A percentile compares a stretch with the other conserved stretches of the same genome.
phyloP scores from a whole-genome alignment of 2,888 invertebrate species.

The Drosophila cyrtoloma region DNA sequence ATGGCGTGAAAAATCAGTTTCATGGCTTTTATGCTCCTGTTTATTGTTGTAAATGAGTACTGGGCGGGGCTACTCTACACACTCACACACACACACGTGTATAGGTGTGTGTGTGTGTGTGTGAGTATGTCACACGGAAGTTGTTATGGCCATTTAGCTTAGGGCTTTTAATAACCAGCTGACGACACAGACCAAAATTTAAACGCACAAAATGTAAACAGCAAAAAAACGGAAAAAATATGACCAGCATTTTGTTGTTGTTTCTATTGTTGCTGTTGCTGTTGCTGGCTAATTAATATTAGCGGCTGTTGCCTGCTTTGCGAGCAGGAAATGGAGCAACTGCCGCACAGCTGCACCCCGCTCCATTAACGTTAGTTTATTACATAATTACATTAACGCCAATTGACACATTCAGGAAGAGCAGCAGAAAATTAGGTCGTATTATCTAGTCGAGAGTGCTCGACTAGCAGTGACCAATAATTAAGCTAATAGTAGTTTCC shows the following conservation, averaged over 20 bases:
- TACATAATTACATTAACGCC: conserved; percentile 75
- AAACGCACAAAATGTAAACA: conserved; percentile 50
- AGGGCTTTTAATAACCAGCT: conserved; percentile 53
- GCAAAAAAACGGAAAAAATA: conserved; percentile 11
- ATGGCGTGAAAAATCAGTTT: conserved; percentile 82
- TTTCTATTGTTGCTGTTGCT: conserved; percentile 2
- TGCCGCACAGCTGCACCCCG: conserved; percentile 40
- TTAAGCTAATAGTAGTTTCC: neutral
- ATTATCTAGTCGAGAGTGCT: neutral
- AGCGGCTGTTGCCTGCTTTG: conserved; percentile 62
- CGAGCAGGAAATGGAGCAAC: conserved; percentile 47
- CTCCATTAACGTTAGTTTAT: conserved; percentile 54
- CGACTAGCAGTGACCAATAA: neutral
- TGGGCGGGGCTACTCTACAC: conserved; percentile 19
- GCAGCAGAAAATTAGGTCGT: neutral
- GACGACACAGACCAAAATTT: conserved; percentile 41
- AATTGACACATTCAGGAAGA: conserved; percentile 47
- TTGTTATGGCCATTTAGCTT: conserved; percentile 79
- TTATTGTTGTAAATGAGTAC: conserved; percentile 77
- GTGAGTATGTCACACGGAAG: conserved; percentile 62
- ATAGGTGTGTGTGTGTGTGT: conserved; percentile 14
- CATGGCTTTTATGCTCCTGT: conserved; percentile 80
- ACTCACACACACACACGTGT: conserved; percentile 3
- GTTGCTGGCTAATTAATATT: conserved; percentile 69
- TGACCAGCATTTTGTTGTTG: conserved; percentile 47